Conservation (phyloP, 2,113 vertebrate genomes). For the Equus przewalskii region DNA sequence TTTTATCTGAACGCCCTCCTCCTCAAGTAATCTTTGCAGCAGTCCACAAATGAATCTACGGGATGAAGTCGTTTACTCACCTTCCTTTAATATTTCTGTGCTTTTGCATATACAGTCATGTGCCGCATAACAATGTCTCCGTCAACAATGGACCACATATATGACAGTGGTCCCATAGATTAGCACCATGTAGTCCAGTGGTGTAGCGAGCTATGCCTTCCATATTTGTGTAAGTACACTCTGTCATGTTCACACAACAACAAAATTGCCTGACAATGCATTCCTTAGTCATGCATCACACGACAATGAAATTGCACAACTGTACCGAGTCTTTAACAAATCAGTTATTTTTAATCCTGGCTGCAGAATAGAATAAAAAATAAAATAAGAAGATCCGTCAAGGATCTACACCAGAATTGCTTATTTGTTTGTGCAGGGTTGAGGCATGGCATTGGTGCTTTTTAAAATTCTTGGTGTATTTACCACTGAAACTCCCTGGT, state of each 20-base stretch:
- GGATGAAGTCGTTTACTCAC: not conserved
- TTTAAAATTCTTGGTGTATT: not conserved
- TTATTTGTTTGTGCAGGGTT: not conserved
- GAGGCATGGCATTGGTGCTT: not conserved
- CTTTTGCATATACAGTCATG: not conserved
- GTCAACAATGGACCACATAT: too few species aligned
- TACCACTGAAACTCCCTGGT: not conserved
- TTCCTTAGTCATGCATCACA: too few species aligned
- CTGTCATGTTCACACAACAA: too few species aligned
- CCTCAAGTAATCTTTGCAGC: not conserved
- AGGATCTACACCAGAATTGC: not conserved
- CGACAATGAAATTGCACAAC: too few species aligned
- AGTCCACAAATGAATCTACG: fast-evolving
- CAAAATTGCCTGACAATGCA: too few species aligned
- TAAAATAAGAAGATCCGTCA: not conserved
- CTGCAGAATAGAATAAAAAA: not conserved
- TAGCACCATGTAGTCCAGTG: too few species aligned
- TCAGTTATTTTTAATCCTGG: not conserved
- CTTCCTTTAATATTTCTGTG: not conserved
- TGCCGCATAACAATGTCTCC: too few species aligned
- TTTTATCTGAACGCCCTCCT: not conserved
- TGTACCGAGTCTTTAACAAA: not conserved
- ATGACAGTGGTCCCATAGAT: too few species aligned
- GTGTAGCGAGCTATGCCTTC: too few species aligned
- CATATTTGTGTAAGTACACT: too few species aligned